phyloP scores from a whole-genome alignment of 2,888 invertebrate species.

The Tipula lateralis region DNA sequence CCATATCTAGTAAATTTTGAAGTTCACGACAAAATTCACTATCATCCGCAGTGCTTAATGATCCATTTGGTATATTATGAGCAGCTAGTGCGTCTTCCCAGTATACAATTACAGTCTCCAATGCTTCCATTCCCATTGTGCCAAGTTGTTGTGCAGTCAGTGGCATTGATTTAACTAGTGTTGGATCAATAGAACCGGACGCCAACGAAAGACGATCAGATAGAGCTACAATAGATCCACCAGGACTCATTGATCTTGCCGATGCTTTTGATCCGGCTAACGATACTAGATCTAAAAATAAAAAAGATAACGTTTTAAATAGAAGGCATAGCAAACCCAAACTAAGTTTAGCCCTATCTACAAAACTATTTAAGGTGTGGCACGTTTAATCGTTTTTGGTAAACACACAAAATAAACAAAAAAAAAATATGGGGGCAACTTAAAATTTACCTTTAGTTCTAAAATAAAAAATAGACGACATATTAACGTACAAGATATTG shows the following conservation, averaged over 20 bases:
- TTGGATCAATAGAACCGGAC: conserved; percentile 60
- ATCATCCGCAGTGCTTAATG: conserved; percentile 76
- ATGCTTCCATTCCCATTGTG: conserved; percentile 90
- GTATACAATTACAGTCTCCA: conserved; percentile 85
- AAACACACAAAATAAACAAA: no score
- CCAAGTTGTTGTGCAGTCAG: conserved; percentile 84
- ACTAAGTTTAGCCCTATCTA: neutral
- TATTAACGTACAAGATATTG: conserved; percentile 30
- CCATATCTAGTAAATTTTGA: conserved; percentile 69
- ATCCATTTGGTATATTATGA: conserved; percentile 53
- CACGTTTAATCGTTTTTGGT: neutral
- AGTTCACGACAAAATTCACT: conserved; percentile 79
- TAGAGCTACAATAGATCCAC: conserved; percentile 54
- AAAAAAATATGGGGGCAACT: neutral
- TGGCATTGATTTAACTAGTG: conserved; percentile 53
- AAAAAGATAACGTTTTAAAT: conserved; percentile 2
- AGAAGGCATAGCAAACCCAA: conserved; percentile 37
- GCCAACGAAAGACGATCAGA: conserved; percentile 65
- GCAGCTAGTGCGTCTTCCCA: conserved; percentile 92
- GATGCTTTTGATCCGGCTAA: conserved; percentile 63
- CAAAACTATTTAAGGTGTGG: neutral
- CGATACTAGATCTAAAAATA: conserved; percentile 54
- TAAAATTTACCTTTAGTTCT: neutral
- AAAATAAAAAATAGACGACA: conserved; percentile 32
- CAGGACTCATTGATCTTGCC: conserved; percentile 55